A percentile compares a stretch with the other conserved stretches of the same genome.
Conservation (phyloP, 2,113 vertebrate species). For the Channa maculata region DNA sequence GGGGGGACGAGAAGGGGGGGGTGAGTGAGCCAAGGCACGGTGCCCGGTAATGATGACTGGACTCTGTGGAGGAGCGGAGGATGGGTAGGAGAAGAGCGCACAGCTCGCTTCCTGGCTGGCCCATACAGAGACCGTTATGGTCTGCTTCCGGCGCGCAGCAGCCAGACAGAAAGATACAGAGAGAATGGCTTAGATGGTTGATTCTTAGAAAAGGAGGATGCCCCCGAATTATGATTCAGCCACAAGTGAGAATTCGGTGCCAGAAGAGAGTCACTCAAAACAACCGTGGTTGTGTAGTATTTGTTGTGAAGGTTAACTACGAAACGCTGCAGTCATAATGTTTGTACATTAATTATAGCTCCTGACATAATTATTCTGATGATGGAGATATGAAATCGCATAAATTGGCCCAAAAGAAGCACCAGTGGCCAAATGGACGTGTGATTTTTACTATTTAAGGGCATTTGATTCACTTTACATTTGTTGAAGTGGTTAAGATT, state of each 20-base stretch:
- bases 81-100: slow-evolving; percentile 72
- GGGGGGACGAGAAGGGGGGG: slow-evolving; percentile 32
- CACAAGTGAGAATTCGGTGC: slow-evolving; percentile 15
- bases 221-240: slow-evolving; percentile 73
- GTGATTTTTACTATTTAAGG: not conserved
- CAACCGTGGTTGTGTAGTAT: slow-evolving; percentile 34
- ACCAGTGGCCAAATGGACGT: slow-evolving; percentile 6
- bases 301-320: slow-evolving; percentile 51
- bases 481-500: too few species aligned
- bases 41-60: slow-evolving; percentile 76
- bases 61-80: slow-evolving; percentile 75
- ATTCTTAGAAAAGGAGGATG: slow-evolving; percentile 61
- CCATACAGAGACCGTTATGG: slow-evolving; percentile 67
- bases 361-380: slow-evolving; percentile 48
- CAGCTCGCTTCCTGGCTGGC: slow-evolving; percentile 71
- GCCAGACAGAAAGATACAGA: slow-evolving; percentile 50
- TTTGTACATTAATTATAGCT: slow-evolving; percentile 47
- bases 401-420: not conserved
- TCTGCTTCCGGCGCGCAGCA: slow-evolving; percentile 74
- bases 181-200: slow-evolving; percentile 37
- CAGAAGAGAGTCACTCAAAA: slow-evolving; percentile 53
- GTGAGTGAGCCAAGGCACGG: slow-evolving; percentile 54
- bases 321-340: slow-evolving; percentile 32
- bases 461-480: not conserved
- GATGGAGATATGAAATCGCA: slow-evolving; percentile 35